phyloP scores from a whole-genome alignment of 2,797 vertebrate species.

The Bryconaethiops microstoma region DNA sequence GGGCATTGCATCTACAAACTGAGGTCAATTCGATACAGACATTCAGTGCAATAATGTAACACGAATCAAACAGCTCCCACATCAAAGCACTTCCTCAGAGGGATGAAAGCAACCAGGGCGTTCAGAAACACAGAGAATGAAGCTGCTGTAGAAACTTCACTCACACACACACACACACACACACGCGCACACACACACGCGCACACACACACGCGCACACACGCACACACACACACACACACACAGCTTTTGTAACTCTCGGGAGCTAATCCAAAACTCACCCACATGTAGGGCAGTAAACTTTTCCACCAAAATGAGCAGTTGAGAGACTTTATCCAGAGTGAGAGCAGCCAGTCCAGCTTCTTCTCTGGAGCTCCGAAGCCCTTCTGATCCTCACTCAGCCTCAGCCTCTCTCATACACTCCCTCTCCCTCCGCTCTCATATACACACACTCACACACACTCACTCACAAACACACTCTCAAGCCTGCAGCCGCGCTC shows the following conservation, averaged over 20 bases:
- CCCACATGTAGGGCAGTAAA: not conserved
- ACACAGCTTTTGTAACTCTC: too few species aligned
- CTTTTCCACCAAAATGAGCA: not conserved
- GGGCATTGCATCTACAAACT: not conserved
- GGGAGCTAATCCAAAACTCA: not conserved
- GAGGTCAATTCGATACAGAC: too few species aligned
- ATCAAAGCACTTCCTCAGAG: too few species aligned
- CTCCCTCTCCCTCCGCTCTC: not conserved
- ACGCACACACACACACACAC: not conserved
- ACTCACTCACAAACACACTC: constrained; percentile 12
- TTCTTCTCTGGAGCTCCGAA: not conserved
- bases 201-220: not conserved
- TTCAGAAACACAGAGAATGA: not conserved
- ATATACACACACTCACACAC: not conserved
- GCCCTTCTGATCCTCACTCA: constrained; percentile 15
- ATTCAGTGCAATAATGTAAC: too few species aligned
- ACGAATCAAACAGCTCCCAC: too few species aligned
- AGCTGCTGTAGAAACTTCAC: not conserved
- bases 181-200: too few species aligned
- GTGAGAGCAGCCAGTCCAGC: not conserved
- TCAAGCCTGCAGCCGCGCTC: not conserved
- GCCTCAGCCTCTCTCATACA: not conserved
- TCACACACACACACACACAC: too few species aligned
- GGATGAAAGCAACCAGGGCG: too few species aligned
- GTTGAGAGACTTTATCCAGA: too few species aligned